A percentile compares a stretch with the other conserved stretches of the same genome.
These are phyloP conservation scores for Choreutis nemorana DNA, from an alignment of 2,888 invertebrate species.

Conservation along the genomic window DNA sequence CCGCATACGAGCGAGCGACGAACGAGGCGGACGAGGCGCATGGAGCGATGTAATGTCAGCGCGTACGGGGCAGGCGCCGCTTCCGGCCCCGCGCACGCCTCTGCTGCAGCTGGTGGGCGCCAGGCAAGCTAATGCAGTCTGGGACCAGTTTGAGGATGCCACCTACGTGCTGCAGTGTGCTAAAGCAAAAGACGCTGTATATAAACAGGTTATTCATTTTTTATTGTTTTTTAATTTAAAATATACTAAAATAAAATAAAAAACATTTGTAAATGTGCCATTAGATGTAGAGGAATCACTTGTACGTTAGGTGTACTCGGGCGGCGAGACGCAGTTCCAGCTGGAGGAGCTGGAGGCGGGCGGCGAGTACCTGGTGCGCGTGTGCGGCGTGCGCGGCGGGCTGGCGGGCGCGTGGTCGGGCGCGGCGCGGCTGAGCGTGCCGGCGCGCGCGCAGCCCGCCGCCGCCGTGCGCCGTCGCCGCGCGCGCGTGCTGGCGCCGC, in stretches of 20 bases:
- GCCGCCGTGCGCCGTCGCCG: slow-evolving; percentile 68
- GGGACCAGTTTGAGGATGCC: slow-evolving; percentile 70
- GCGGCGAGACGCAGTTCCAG: slow-evolving; percentile 68
- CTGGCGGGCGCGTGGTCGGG: slow-evolving; percentile 77
- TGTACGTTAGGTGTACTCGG: slow-evolving; percentile 69
- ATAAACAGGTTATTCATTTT: slow-evolving; percentile 30
- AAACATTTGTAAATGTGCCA: too few species aligned
- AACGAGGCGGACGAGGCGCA: slow-evolving; percentile 81
- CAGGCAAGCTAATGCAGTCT: slow-evolving; percentile 34
- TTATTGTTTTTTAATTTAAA: too few species aligned
- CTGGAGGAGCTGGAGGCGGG: slow-evolving; percentile 77
- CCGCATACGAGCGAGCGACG: slow-evolving; percentile 85
- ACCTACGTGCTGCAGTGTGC: slow-evolving; percentile 78
- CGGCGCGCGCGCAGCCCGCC: slow-evolving; percentile 48
- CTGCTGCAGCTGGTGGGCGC: slow-evolving; percentile 59
- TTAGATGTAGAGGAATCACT: slow-evolving; percentile 1
- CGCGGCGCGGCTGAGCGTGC: slow-evolving; percentile 60
- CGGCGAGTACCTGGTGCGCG: slow-evolving; percentile 79
- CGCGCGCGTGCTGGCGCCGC: slow-evolving; percentile 60
- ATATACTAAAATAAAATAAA: too few species aligned
- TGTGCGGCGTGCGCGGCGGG: slow-evolving; percentile 76
- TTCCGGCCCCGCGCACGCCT: slow-evolving; percentile 80
- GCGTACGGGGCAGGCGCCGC: slow-evolving; percentile 80
- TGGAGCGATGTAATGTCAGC: slow-evolving; percentile 77
- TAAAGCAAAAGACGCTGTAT: slow-evolving; percentile 36